Conservation (phyloP, 30 jellyfish, hydroid and myxozoan genomes). For the Aurelia aurita region DNA sequence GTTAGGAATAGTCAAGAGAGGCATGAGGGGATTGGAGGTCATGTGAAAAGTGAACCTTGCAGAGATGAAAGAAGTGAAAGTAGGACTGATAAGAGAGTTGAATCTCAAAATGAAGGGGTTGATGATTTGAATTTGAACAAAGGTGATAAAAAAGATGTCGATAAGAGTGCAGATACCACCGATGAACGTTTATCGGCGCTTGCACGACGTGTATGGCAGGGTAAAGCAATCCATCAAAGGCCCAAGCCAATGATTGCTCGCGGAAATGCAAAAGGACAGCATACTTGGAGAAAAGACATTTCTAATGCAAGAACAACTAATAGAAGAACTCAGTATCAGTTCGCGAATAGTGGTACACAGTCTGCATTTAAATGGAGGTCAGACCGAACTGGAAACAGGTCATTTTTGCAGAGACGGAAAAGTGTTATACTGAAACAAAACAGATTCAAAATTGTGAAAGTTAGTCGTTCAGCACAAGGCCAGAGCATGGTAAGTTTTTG, state of each 20-base stretch:
- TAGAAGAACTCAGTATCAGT: background rate
- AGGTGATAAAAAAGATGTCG: background rate
- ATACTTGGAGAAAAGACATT: background rate
- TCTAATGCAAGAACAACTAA: background rate
- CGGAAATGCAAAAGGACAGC: background rate
- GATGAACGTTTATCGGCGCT: background rate
- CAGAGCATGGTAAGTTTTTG: background rate
- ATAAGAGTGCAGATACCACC: background rate
- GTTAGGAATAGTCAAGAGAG: too few relatives aligned
- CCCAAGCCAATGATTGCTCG: background rate
- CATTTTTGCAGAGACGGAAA: slow-evolving; percentile 54
- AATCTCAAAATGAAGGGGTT: background rate
- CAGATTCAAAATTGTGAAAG: slow-evolving; percentile 27
- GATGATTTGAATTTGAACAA: background rate
- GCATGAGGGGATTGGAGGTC: too few relatives aligned
- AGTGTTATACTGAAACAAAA: slow-evolving; percentile 19
- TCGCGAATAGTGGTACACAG: background rate
- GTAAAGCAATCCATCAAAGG: background rate
- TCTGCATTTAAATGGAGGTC: slow-evolving; percentile 24
- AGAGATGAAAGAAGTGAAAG: too few relatives aligned
- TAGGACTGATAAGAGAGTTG: too few relatives aligned
- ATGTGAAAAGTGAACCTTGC: too few relatives aligned
- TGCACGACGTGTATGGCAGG: background rate
- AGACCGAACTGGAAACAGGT: background rate
- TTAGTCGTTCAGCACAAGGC: background rate